Evolutionary conservation across 2,888 invertebrate genomes (phyloP), one percentile per base, ranked within the genome.

Genomic region (Dorcus parallelipipedus): DNA sequence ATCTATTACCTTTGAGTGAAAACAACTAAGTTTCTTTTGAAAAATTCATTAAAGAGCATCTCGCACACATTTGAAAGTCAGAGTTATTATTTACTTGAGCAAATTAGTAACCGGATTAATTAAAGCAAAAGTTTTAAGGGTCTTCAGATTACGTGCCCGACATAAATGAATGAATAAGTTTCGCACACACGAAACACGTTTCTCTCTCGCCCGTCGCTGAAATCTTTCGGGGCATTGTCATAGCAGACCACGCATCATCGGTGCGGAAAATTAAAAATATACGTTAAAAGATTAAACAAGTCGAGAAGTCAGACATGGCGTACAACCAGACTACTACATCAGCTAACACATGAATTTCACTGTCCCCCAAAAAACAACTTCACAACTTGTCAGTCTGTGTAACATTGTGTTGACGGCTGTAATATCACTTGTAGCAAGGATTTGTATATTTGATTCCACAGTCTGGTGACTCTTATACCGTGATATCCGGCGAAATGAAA

Each of bases 201-300:
- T 33, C 26, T 33, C 26, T 33, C 26, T 33, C 26, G 26, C 26
- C 26, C 26, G 26, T 33, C 26, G 3, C 45, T 45, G 6, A 23
- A 45, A 23, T 23, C 38, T 49, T 48, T 52, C 52, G 54, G 56
- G 48, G 58, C 52, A 41, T 58, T 60, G 60, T 60, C 60, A 60
- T 52, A 42, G 48, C 58, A 58, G 56, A 41, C 52, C 52, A 48
- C 52, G 61, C 53, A 50, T 60, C 70, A 67, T 63, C 69, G 68
- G 68, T 56, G 71, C 72, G 73, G 70, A 73, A 76, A 76, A 75
- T 76, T 74, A 74, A 74, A 76, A 75, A 70, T 67, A 64, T 66
- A 69, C 70, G 71, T 71, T 73, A 72, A 73, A 67, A 74, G 74
- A 76, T 75, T 75, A 74, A 73, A 71, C 68, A 66, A 70, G 67